Conservation (phyloP, 2,888 invertebrate genomes). For the Agrilus cyanescens region DNA sequence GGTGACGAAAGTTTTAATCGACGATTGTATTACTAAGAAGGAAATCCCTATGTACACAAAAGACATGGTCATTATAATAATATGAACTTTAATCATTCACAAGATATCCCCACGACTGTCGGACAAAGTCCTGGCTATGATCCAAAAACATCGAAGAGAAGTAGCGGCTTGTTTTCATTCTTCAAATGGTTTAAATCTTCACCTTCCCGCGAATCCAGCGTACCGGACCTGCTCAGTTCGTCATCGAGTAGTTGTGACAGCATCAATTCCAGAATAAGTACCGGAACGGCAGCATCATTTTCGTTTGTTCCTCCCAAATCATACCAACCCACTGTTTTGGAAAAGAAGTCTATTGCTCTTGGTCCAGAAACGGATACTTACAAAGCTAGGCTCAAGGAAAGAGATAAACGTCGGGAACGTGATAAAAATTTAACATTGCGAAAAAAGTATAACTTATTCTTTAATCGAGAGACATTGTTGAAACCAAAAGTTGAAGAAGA, state of each 20-base stretch:
- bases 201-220: slow-evolving; percentile 30
- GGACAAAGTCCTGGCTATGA: slow-evolving; percentile 34
- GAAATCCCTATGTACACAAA: slow-evolving; percentile 14
- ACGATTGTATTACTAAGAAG: slow-evolving; percentile 6
- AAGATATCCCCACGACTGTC: slow-evolving; percentile 20
- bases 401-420: slow-evolving; percentile 44
- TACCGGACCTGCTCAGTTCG: slow-evolving; percentile 23
- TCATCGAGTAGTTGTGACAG: slow-evolving; percentile 49
- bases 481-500: slow-evolving; percentile 21
- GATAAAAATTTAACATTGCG: slow-evolving; percentile 51
- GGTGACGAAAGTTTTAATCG: too few species aligned
- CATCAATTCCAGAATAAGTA: slow-evolving; percentile 57
- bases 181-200: slow-evolving; percentile 61
- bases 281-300: slow-evolving; percentile 61
- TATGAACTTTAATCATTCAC: slow-evolving; percentile 26
- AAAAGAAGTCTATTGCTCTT: slow-evolving; percentile 37
- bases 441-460: slow-evolving; percentile 51
- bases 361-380: slow-evolving; percentile 54
- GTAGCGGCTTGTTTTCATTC: slow-evolving; percentile 47
- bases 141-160: slow-evolving; percentile 33
- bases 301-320: slow-evolving; percentile 50
- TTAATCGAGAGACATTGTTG: slow-evolving; percentile 27
- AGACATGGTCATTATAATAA: slow-evolving; percentile 16
- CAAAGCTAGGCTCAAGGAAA: slow-evolving; percentile 46
- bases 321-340: slow-evolving; percentile 34